A percentile compares a stretch with the other conserved stretches of the same genome.
Conservation (phyloP, 2,888 invertebrate species). For the Nemurella pictetii region DNA sequence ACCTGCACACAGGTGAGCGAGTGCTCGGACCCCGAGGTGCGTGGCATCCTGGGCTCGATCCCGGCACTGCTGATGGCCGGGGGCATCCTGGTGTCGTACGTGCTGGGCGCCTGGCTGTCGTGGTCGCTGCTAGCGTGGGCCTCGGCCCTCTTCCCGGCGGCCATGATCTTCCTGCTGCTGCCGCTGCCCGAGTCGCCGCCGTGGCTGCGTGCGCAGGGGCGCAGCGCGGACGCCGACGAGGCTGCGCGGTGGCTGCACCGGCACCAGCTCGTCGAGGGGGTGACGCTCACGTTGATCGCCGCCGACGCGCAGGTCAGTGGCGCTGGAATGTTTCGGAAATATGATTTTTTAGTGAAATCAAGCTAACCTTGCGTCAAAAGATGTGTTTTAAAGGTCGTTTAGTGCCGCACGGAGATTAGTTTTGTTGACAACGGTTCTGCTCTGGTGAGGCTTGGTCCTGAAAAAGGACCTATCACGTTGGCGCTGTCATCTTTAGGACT, state of each 20-base stretch:
- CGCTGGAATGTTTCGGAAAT: too few species aligned
- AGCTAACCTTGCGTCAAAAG: too few species aligned
- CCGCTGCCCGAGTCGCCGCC: slow-evolving; percentile 68
- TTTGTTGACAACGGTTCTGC: too few species aligned
- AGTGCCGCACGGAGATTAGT: too few species aligned
- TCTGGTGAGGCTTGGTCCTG: too few species aligned
- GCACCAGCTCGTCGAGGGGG: background rate
- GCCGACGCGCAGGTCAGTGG: background rate
- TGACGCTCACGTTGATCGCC: background rate
- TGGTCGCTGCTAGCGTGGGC: slow-evolving; percentile 64
- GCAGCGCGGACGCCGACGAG: slow-evolving; percentile 54
- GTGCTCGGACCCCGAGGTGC: slow-evolving; percentile 64
- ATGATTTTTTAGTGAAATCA: too few species aligned
- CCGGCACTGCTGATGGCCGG: slow-evolving; percentile 67
- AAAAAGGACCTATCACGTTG: too few species aligned
- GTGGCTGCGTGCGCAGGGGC: slow-evolving; percentile 57
- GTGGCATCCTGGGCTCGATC: slow-evolving; percentile 66
- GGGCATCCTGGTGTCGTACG: slow-evolving; percentile 64
- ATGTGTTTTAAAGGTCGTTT: too few species aligned
- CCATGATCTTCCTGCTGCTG: slow-evolving; percentile 57
- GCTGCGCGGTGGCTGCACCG: slow-evolving; percentile 59
- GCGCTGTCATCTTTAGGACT: too few species aligned
- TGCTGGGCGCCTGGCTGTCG: slow-evolving; percentile 60
- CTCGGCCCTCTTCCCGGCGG: slow-evolving; percentile 55
- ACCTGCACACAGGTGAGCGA: slow-evolving; percentile 59